Conservation (phyloP, 2,113 vertebrate species). For the Empidonax alnorum region DNA sequence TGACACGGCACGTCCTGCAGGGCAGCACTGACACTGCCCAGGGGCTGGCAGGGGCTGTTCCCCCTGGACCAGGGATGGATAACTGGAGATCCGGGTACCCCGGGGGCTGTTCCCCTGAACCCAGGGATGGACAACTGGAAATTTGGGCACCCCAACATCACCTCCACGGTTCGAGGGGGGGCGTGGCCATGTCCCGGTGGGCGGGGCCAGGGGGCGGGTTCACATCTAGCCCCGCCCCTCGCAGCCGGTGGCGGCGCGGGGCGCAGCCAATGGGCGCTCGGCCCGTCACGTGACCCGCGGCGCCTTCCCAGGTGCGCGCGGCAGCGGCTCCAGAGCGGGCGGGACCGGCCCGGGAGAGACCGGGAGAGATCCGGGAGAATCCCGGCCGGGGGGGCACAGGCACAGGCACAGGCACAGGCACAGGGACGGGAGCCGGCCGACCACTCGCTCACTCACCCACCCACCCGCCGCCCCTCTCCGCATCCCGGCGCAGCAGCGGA, state of each 20-base stretch:
- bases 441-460: not conserved
- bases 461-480: not conserved
- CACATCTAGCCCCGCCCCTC: not conserved
- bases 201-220: not conserved
- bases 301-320: conserved; percentile 44
- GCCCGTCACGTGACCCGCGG: conserved; percentile 84
- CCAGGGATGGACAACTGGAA: too few species aligned
- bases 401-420: too few species aligned
- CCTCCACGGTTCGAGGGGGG: too few species aligned
- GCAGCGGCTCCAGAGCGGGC: conserved; percentile 45
- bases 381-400: too few species aligned
- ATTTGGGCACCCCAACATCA: too few species aligned
- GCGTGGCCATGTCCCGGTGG: too few species aligned
- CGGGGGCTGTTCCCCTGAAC: too few species aligned
- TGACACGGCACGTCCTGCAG: not conserved
- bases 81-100: too few species aligned
- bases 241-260: not conserved
- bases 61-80: too few species aligned
- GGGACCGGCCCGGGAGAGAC: too few species aligned
- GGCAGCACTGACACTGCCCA: not conserved
- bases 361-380: too few species aligned
- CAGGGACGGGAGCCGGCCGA: not conserved
- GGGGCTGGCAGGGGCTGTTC: not conserved
- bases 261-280: conserved; percentile 78
- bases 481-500: too few species aligned